A percentile compares a stretch with the other conserved stretches of the same genome.
These are phyloP conservation scores for Drosophila bunnanda DNA, from an alignment of 2,888 invertebrate genomes.

Conservation along the genomic window DNA sequence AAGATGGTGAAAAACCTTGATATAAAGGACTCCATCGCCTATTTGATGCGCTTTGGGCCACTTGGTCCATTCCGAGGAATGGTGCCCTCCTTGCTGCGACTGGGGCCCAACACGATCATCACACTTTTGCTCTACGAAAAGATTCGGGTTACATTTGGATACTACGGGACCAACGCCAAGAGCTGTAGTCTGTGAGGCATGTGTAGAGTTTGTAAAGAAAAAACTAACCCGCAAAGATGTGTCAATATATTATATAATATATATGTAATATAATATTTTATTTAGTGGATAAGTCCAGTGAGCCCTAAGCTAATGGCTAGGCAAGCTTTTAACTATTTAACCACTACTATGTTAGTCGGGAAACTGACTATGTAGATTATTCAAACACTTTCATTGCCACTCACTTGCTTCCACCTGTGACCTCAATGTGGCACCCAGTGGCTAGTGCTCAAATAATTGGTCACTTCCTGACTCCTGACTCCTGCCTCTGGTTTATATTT, in stretches of 20 bases:
- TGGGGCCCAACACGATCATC: slow-evolving; percentile 55
- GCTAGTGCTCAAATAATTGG: slow-evolving; percentile 27
- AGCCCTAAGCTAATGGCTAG: too few species aligned
- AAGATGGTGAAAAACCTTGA: slow-evolving; percentile 28
- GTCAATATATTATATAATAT: background rate
- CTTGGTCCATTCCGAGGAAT: slow-evolving; percentile 55
- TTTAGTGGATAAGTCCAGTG: background rate
- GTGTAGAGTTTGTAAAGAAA: background rate
- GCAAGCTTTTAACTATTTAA: background rate
- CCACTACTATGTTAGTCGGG: background rate
- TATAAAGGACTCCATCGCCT: background rate
- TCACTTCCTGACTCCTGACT: slow-evolving; percentile 29
- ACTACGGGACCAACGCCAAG: slow-evolving; percentile 7
- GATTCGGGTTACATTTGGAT: slow-evolving; percentile 49
- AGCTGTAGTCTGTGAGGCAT: background rate
- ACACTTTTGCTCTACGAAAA: slow-evolving; percentile 55
- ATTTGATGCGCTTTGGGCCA: slow-evolving; percentile 48
- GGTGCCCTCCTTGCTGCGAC: slow-evolving; percentile 41
- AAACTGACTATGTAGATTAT: background rate
- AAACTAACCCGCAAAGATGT: background rate
- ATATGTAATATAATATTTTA: too few species aligned
- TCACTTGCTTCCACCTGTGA: background rate
- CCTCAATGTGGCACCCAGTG: slow-evolving; percentile 8
- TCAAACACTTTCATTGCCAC: background rate
- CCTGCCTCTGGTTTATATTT: slow-evolving; percentile 27